phyloP scores from a whole-genome alignment of 2,888 invertebrate species.

The Brenthis daphne region DNA sequence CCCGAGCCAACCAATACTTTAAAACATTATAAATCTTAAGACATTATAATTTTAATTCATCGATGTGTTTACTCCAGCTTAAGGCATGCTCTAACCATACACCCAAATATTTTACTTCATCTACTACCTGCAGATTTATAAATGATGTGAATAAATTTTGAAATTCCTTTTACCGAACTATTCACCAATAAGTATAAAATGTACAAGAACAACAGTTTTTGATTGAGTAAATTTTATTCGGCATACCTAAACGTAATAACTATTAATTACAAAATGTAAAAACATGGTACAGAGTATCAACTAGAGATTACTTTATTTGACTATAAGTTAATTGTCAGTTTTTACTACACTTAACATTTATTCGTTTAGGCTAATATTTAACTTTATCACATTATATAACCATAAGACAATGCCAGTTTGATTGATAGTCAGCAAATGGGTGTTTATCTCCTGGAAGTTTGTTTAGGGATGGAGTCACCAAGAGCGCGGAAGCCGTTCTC shows the following conservation, averaged over 20 bases:
- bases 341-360: neutral
- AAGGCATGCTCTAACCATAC: no score
- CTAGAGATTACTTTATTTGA: neutral
- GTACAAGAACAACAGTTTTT: neutral
- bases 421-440: no score
- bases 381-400: neutral
- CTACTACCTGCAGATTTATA: no score
- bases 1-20: conserved; percentile 25
- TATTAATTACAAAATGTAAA: conserved; percentile 13
- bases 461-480: conserved; percentile 83
- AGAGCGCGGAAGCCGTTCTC: conserved; percentile 84
- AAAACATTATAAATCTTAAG: conserved; percentile 1
- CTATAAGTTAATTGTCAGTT: no score
- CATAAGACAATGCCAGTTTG: no score
- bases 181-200: no score
- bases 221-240: conserved; percentile 15
- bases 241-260: neutral
- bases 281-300: conserved; percentile 23
- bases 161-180: no score
- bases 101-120: no score
- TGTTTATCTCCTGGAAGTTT: conserved; percentile 47
- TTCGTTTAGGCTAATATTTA: conserved; percentile 14
- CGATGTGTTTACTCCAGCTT: no score
- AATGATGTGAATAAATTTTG: no score
- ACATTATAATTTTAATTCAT: no score